Evolutionary conservation across 2,113 vertebrate genomes (phyloP), one percentile per base, ranked within the genome.

Genomic region (Bubo scandiacus): DNA sequence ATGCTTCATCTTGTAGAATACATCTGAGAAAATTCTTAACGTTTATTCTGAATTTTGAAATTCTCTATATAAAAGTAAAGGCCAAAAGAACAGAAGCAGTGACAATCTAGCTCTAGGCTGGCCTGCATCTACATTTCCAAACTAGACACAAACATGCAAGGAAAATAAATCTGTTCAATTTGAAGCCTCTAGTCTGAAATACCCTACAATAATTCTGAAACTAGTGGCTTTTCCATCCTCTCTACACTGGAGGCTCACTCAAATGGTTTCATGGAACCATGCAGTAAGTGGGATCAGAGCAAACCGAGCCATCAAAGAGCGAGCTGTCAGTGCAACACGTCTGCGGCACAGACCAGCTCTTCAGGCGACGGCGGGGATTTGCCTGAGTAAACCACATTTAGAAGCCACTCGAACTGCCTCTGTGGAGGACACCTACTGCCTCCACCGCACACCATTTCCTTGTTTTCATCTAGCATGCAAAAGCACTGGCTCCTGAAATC

Each of bases 361-460:
- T 0, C 0, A 23, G 65, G n/a, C 51, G 78, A 9, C 6, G 4
- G 58, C 20, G 18, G 54, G 30, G 30, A 36, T 40, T 11, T 47
- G 51, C 82, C 42, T 1, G 25, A 49, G 71, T 6, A 42, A 71
- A n/a, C 16, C 8, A 6, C 1, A 0, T 9, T n/a, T 11, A 8
- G 66, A 22, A 4, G 62, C 15, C 12, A 13, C 51, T 10, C 7
- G 0, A 22, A 4, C 38, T 6, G 49, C 6, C 54, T 47, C 43
- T 45, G 11, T 2, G 11, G 70, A n/a, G 72, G n/a, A 8, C 2
- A 23, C 73, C 58, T 2, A 12, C 8, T 19, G 81, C 25, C 72
- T 68, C 26, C 49, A 4, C 40, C 3, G 13, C 0, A 3, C 62
- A 30, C 12, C 9, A 9, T 6, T 32, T 3, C 23, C 45, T 34